Percentiles rank a stretch among this genome's conserved stretches.
phyloP scores from a whole-genome alignment of 2,113 vertebrate genomes.

The Climacteris rufus region DNA sequence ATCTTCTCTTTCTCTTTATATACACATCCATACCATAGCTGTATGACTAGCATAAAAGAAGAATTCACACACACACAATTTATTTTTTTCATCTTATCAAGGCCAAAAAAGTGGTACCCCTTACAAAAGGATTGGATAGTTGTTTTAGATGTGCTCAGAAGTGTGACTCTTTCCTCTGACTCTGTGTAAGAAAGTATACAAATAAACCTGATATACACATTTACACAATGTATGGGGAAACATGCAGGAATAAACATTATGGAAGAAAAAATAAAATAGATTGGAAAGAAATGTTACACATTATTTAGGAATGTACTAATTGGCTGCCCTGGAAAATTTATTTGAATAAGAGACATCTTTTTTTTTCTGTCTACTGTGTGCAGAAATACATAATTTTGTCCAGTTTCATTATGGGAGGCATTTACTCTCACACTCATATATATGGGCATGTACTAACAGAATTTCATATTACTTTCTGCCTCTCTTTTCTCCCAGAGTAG shows the following conservation, averaged over 20 bases:
- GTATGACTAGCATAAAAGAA: neutral
- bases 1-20: neutral
- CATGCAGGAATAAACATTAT: neutral
- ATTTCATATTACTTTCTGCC: neutral
- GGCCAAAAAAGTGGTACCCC: neutral
- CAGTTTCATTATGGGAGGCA: neutral
- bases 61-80: neutral
- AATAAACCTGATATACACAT: neutral
- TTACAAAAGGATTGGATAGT: neutral
- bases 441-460: neutral
- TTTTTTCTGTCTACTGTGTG: neutral
- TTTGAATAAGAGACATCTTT: neutral
- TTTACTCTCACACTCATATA: neutral
- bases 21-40: neutral
- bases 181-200: neutral
- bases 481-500: neutral
- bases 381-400: neutral
- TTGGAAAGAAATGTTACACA: neutral
- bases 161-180: neutral
- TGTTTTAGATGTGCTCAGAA: neutral
- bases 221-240: neutral
- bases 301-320: neutral
- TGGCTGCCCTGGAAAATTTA: neutral
- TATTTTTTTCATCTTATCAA: neutral
- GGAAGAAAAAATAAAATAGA: neutral